A percentile compares a stretch with the other conserved stretches of the same genome.
phyloP scores from a whole-genome alignment of 2,888 invertebrate genomes.

The Polydrusus cervinus region DNA sequence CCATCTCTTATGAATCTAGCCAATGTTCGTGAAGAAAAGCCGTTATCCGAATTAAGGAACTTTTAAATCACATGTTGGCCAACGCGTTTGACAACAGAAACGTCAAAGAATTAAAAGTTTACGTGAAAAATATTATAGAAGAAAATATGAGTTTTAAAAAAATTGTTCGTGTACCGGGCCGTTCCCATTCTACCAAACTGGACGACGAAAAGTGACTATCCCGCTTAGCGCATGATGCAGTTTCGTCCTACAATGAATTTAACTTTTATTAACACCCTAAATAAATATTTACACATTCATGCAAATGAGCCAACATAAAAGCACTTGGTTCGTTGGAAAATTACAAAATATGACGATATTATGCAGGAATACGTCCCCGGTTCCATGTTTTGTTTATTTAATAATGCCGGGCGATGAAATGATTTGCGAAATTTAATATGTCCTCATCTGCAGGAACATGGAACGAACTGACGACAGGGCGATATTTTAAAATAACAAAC shows the following conservation, averaged over 20 bases:
- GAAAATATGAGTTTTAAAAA: too few relatives aligned
- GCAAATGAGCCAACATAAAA: constrained; percentile 8
- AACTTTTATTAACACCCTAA: background rate
- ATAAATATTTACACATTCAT: constrained; percentile 1
- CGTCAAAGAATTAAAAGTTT: too few relatives aligned
- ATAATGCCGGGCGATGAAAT: constrained; percentile 16
- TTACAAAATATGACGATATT: constrained; percentile 13
- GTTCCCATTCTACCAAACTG: too few relatives aligned
- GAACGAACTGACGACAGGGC: constrained; percentile 3
- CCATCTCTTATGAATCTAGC: too few relatives aligned
- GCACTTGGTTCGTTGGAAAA: background rate
- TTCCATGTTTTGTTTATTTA: constrained; percentile 24
- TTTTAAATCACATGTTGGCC: too few relatives aligned
- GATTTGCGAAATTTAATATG: constrained; percentile 23
- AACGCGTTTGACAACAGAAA: too few relatives aligned
- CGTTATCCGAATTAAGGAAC: too few relatives aligned
- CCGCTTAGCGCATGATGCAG: too few relatives aligned
- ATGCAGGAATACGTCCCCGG: constrained; percentile 13
- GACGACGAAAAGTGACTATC: too few relatives aligned
- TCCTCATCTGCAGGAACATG: constrained; percentile 18
- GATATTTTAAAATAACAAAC: constrained; percentile 16
- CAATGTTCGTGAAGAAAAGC: too few relatives aligned
- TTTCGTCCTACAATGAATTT: background rate
- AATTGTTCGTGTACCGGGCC: too few relatives aligned
- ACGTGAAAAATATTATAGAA: too few relatives aligned